Evolutionary conservation across 2,797 vertebrate species (phyloP).

Genomic region (Pseudocheirus occidentalis): DNA sequence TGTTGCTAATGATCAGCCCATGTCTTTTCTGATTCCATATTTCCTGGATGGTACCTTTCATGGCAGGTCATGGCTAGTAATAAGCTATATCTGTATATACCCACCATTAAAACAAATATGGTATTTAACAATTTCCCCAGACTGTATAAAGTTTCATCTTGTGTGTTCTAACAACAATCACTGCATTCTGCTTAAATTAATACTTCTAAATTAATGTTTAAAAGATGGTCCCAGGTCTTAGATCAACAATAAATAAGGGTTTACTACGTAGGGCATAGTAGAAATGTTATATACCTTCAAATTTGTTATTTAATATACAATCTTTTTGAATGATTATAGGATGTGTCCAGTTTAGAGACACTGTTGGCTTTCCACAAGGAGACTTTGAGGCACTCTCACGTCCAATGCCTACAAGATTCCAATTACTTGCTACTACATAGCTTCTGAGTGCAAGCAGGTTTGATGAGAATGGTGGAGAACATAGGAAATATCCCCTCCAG

Average conservation of each 20-base stretch:
- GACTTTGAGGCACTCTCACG: neutral
- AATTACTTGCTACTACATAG: neutral
- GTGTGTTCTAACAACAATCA: slow-evolving; percentile 22
- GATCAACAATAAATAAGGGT: neutral
- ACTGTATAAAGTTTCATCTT: slow-evolving; percentile 33
- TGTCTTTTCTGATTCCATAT: neutral
- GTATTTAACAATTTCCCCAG: slow-evolving; percentile 45
- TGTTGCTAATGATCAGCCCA: neutral
- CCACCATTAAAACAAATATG: slow-evolving; percentile 5
- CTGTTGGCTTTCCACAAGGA: neutral
- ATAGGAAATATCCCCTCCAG: neutral
- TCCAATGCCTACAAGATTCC: neutral
- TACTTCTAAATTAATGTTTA: neutral
- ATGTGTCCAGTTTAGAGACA: neutral
- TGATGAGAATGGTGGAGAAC: neutral
- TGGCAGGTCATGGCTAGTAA: neutral
- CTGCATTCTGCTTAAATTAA: neutral
- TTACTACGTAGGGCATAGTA: neutral
- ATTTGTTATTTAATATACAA: neutral
- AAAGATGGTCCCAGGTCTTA: neutral
- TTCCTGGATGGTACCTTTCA: neutral
- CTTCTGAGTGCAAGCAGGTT: neutral
- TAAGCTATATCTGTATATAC: neutral
- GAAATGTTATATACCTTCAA: slow-evolving; percentile 15
- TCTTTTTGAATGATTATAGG: slow-evolving; percentile 16